Evolutionary conservation across 2,888 invertebrate species (phyloP).

Genomic region (Carabus problematicus): DNA sequence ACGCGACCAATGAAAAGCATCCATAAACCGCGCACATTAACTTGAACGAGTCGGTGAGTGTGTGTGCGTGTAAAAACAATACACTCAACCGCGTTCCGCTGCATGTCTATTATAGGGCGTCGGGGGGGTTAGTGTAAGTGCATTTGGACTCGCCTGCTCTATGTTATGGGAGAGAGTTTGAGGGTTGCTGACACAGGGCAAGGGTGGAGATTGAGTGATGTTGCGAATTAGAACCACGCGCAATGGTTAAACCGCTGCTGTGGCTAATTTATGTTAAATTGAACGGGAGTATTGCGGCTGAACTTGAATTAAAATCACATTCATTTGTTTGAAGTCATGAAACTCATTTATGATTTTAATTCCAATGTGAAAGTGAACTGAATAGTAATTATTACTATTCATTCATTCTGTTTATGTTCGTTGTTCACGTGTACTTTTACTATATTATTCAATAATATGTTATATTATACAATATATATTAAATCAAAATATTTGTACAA

Average conservation of each 20-base stretch:
- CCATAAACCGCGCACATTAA: conserved; percentile 15
- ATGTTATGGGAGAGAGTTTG: background rate
- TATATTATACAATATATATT: no score
- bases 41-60: conserved; percentile 17
- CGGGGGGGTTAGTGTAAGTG: conserved; percentile 32
- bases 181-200: conserved; percentile 1
- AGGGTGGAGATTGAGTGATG: conserved; percentile 46
- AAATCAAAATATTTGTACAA: background rate
- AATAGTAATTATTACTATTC: no score
- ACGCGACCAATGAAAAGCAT: conserved; percentile 15
- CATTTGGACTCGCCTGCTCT: conserved; percentile 43
- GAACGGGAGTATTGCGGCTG: background rate
- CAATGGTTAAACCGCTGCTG: background rate
- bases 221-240: conserved; percentile 44
- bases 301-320: conserved; percentile 10
- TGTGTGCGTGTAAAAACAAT: conserved; percentile 10
- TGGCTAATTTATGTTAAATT: conserved; percentile 17
- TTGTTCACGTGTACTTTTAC: no score
- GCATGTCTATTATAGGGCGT: conserved; percentile 4
- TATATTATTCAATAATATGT: no score
- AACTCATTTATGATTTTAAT: conserved; percentile 9
- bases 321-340: conserved; percentile 18
- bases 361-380: background rate
- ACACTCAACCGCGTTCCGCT: conserved; percentile 15
- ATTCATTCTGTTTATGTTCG: no score